Evolutionary conservation across 2,888 invertebrate genomes (phyloP), one percentile per base, ranked within the genome.

Genomic region (Lepidonotus clava): DNA sequence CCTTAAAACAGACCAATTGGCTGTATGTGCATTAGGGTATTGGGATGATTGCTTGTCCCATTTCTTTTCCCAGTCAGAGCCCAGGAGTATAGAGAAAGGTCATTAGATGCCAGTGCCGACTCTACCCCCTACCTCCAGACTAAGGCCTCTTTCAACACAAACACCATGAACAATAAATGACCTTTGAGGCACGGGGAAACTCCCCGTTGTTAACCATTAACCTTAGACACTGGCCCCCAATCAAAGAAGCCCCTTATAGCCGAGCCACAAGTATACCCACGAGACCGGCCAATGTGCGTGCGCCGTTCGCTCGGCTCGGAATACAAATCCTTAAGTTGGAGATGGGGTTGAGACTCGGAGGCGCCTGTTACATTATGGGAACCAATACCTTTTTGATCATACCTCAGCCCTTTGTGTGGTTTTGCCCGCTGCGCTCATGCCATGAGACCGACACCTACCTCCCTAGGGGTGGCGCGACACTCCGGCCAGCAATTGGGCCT

Each of bases 231-330:
- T 53, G 53, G 53, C n/a, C 18, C 1, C n/a, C 1, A 53, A n/a
- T 53, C 53, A 53, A n/a, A 53, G 53, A 53, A n/a, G n/a, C 53
- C 53, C n/a, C 53, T 53, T 53, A 53, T n/a, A n/a, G 53, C 21
- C 53, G n/a, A 1, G 53, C 21, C 18, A 1, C 21, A n/a, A 5
- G 53, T n/a, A 53, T 18, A n/a, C 53, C 53, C 53, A 4, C 21
- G 53, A n/a, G 53, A n/a, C 53, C 53, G n/a, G 53, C 21, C 6
- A n/a, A n/a, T 18, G 18, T 53, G 53, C 53, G 53, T 53, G 53
- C 18, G 53, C 53, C n/a, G 53, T n/a, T 18, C 53, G n/a, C 53
- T n/a, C n/a, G 18, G 18, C 18, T 53, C 4, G n/a, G 53, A n/a
- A 53, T n/a, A 53, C 4, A 53, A 53, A 18, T n/a, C n/a, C 53